These are phyloP conservation scores for Pteronura brasiliensis DNA, from an alignment of 2,113 vertebrate genomes.

Conservation along the genomic window DNA sequence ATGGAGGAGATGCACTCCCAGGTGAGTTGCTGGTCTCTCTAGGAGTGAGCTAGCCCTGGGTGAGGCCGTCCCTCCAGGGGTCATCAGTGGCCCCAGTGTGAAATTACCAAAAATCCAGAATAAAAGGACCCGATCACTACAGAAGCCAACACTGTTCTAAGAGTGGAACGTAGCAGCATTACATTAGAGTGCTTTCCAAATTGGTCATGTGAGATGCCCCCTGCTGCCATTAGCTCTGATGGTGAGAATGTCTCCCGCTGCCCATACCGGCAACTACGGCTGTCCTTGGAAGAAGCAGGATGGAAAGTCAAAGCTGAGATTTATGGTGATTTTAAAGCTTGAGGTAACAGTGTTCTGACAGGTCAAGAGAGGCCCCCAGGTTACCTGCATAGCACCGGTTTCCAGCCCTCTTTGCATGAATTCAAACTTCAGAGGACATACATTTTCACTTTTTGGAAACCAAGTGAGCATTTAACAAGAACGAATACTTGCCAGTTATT, in stretches of 20 bases:
- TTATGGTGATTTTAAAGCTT: slow-evolving; percentile 1
- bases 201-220: not conserved
- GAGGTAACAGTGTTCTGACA: not conserved
- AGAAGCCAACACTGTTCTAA: not conserved
- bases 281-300: not conserved
- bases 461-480: not conserved
- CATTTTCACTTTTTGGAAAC: slow-evolving; percentile 35
- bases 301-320: slow-evolving; percentile 2
- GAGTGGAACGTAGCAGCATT: not conserved
- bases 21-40: not conserved
- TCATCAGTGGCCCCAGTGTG: not conserved
- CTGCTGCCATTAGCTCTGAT: not conserved
- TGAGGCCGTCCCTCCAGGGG: not conserved
- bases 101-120: not conserved
- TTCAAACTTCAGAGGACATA: slow-evolving; percentile 7
- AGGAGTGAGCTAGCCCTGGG: not conserved
- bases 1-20: not conserved
- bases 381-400: not conserved
- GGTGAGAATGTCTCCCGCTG: not conserved
- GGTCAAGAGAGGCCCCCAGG: not conserved
- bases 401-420: not conserved
- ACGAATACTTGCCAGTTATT: slow-evolving; percentile 9
- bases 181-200: not conserved
- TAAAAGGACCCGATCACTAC: not conserved
- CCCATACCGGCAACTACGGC: not conserved